Conservation (phyloP, 1,140 invertebrate species). For the Ostrea denselamellosa region DNA sequence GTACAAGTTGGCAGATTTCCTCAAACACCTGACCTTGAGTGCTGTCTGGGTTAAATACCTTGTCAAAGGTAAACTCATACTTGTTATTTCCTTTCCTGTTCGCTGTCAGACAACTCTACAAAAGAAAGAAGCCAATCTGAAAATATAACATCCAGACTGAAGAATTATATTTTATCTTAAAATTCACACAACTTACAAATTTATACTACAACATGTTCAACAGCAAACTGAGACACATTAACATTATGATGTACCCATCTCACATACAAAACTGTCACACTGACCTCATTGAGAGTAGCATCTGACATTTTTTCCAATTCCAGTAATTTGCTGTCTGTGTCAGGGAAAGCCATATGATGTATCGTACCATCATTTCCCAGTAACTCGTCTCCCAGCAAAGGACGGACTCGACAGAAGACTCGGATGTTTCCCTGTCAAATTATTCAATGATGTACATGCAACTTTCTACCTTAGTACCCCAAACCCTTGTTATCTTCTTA, state of each 20-base stretch:
- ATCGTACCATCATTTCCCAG: slow-evolving; percentile 91
- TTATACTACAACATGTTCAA: no score
- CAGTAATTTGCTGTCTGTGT: slow-evolving; percentile 86
- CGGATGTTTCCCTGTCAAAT: slow-evolving; percentile 89
- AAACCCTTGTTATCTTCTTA: no score
- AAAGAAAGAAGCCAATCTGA: background rate
- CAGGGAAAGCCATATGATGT: slow-evolving; percentile 97
- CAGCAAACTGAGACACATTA: no score
- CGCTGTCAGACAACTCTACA: slow-evolving; percentile 66
- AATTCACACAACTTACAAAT: no score
- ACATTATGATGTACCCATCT: no score
- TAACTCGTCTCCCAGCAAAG: slow-evolving; percentile 97
- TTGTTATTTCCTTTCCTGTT: slow-evolving; percentile 65
- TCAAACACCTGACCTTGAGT: slow-evolving; percentile 94
- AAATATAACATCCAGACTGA: background rate
- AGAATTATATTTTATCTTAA: no score
- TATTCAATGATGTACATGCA: background rate
- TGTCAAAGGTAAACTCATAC: slow-evolving; percentile 82
- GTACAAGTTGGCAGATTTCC: slow-evolving; percentile 82
- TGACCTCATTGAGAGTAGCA: slow-evolving; percentile 75
- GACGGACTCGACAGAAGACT: slow-evolving; percentile 98
- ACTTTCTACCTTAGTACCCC: no score
- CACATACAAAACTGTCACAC: background rate
- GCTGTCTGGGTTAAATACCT: slow-evolving; percentile 98
- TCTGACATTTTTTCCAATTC: slow-evolving; percentile 73